A percentile compares a stretch with the other conserved stretches of the same genome.
Conservation (phyloP, 2,113 vertebrate species). For the Larimichthys crocea region DNA sequence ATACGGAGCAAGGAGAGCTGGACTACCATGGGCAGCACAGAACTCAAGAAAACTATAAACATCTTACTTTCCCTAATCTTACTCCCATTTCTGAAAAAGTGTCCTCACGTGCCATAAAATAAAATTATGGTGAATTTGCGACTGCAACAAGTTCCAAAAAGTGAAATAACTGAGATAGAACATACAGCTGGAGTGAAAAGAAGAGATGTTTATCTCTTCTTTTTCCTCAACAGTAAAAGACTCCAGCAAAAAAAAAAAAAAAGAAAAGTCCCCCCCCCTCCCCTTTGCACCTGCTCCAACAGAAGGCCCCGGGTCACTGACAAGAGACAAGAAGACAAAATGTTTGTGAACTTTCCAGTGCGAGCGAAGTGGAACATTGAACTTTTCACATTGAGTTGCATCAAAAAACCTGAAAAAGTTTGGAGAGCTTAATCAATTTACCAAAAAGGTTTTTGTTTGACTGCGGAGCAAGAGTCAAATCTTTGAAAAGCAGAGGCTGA, state of each 20-base stretch:
- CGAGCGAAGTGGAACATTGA: constrained; percentile 63
- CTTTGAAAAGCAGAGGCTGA: constrained; percentile 81
- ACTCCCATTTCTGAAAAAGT: constrained; percentile 1
- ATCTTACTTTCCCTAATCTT: not conserved
- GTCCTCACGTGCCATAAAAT: constrained; percentile 26
- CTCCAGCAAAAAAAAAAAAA: constrained; percentile 26
- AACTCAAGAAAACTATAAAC: constrained; percentile 16
- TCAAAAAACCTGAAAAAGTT: constrained; percentile 79
- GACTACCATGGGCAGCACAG: not conserved
- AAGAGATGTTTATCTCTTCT: constrained; percentile 14
- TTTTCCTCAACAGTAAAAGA: constrained; percentile 53
- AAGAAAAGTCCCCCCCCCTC: constrained; percentile 42
- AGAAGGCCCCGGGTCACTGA: constrained; percentile 70
- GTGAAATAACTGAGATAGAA: constrained; percentile 43
- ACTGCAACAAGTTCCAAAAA: constrained; percentile 44
- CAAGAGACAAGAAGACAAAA: constrained; percentile 52
- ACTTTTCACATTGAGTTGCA: constrained; percentile 70
- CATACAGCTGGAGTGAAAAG: constrained; percentile 21
- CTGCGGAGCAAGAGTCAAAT: constrained; percentile 77
- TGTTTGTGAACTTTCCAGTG: constrained; percentile 65
- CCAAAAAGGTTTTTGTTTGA: constrained; percentile 78
- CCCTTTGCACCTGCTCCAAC: constrained; percentile 63
- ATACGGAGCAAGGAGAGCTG: not conserved
- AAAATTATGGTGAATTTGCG: constrained; percentile 22
- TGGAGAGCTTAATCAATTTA: constrained; percentile 82